These are phyloP conservation scores for Halcyon senegalensis DNA, from an alignment of 2,113 vertebrate species.

Conservation along the genomic window DNA sequence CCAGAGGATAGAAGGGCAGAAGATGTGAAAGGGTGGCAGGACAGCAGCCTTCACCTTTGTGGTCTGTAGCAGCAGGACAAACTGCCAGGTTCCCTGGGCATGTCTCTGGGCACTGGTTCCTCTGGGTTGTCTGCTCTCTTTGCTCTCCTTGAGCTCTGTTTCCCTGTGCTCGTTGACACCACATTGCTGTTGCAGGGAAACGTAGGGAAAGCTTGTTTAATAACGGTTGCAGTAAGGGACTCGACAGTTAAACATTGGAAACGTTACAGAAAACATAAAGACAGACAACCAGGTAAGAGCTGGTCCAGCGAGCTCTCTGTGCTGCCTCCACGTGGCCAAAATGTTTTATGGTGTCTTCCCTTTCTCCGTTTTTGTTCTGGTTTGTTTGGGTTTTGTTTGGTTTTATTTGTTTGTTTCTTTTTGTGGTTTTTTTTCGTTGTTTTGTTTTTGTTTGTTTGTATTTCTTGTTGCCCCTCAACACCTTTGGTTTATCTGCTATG, in stretches of 20 bases:
- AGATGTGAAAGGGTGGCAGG: not conserved
- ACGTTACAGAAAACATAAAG: not conserved
- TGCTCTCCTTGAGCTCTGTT: not conserved
- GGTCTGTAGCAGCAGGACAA: not conserved
- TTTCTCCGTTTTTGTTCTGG: not conserved
- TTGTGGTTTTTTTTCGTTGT: too few species aligned
- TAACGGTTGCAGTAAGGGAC: not conserved
- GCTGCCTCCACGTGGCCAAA: not conserved
- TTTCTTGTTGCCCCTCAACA: not conserved
- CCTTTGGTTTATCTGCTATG: not conserved
- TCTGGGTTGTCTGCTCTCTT: not conserved
- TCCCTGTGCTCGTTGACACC: not conserved
- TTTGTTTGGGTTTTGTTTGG: not conserved
- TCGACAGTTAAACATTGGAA: not conserved
- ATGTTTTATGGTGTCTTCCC: not conserved
- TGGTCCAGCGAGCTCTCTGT: not conserved
- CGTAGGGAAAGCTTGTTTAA: not conserved
- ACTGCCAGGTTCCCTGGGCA: not conserved
- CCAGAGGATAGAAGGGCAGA: not conserved
- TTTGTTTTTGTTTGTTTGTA: not conserved
- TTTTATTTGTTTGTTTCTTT: too few species aligned
- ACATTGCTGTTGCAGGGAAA: not conserved
- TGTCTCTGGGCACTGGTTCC: not conserved
- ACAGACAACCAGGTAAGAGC: not conserved
- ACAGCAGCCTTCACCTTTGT: not conserved